phyloP scores from a whole-genome alignment of 2,888 invertebrate species.

The Cetonia aurata region DNA sequence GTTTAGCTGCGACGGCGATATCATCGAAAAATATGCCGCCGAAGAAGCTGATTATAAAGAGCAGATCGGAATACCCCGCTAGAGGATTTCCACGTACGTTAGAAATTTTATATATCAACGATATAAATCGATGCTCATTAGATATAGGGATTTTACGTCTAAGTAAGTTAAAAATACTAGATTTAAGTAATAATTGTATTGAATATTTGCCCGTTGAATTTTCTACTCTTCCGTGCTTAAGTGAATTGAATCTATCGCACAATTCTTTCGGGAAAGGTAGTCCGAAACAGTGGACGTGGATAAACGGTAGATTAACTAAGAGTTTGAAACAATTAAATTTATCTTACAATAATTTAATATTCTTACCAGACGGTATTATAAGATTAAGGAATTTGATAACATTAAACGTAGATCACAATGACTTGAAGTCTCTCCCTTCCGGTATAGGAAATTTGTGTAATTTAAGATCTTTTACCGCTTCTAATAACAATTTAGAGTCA shows the following conservation, averaged over 20 bases:
- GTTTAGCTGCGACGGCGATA: conserved; percentile 65
- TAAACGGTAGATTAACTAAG: conserved; percentile 70
- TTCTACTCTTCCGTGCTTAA: conserved; percentile 73
- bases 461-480: conserved; percentile 70
- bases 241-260: conserved; percentile 73
- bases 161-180: conserved; percentile 74
- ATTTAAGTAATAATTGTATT: conserved; percentile 80
- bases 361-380: conserved; percentile 74
- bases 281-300: conserved; percentile 76
- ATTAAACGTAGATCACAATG: conserved; percentile 76
- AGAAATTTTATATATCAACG: conserved; percentile 73
- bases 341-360: conserved; percentile 71
- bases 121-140: conserved; percentile 74
- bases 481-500: conserved; percentile 69
- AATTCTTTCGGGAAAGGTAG: conserved; percentile 74
- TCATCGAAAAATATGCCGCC: conserved; percentile 66
- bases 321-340: conserved; percentile 75
- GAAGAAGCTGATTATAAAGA: conserved; percentile 72
- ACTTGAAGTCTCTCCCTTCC: conserved; percentile 72
- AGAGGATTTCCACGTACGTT: conserved; percentile 81
- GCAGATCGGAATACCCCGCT: conserved; percentile 77
- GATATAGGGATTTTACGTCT: conserved; percentile 78
- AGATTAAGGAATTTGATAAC: conserved; percentile 74
- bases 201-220: conserved; percentile 78
- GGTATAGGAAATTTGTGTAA: conserved; percentile 73